A percentile compares a stretch with the other conserved stretches of the same genome.
phyloP scores from a whole-genome alignment of 2,888 invertebrate genomes.

The Drosophila cracens region DNA sequence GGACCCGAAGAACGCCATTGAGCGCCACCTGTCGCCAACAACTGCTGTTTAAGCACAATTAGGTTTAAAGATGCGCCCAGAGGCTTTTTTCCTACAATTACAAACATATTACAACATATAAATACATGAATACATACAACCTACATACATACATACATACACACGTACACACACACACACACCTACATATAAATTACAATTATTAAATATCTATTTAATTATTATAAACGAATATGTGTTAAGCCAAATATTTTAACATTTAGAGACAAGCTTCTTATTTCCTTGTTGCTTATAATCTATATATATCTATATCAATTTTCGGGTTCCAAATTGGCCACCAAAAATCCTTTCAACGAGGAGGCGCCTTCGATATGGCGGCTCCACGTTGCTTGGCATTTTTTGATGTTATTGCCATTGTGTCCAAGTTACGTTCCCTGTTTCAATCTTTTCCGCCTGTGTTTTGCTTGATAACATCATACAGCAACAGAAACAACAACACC shows the following conservation, averaged over 20 bases:
- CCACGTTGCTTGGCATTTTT: constrained; percentile 22
- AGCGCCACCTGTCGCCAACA: constrained; percentile 57
- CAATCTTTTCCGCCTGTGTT: constrained; percentile 8
- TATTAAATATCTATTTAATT: constrained; percentile 67
- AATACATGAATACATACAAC: constrained; percentile 50
- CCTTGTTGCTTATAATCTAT: constrained; percentile 17
- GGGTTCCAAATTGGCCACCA: constrained; percentile 18
- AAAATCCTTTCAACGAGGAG: constrained; percentile 18
- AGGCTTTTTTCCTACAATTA: constrained; percentile 74
- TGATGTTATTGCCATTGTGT: constrained; percentile 23
- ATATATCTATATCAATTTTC: constrained; percentile 8
- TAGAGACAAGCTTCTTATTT: constrained; percentile 51
- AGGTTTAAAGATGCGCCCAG: constrained; percentile 77
- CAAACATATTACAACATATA: constrained; percentile 32
- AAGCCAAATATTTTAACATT: constrained; percentile 73
- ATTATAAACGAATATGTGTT: constrained; percentile 72
- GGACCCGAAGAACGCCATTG: constrained; percentile 64
- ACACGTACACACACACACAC: constrained; percentile 43
- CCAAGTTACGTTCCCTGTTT: constrained; percentile 22
- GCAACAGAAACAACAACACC: constrained; percentile 33
- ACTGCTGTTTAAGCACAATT: constrained; percentile 74
- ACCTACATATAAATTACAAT: constrained; percentile 53
- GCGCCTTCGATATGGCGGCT: neutral
- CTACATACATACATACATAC: constrained; percentile 34
- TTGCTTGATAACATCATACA: constrained; percentile 31